Evolutionary conservation across 2,113 vertebrate genomes (phyloP), one percentile per base, ranked within the genome.

Genomic region (Thunnus maccoyii): DNA sequence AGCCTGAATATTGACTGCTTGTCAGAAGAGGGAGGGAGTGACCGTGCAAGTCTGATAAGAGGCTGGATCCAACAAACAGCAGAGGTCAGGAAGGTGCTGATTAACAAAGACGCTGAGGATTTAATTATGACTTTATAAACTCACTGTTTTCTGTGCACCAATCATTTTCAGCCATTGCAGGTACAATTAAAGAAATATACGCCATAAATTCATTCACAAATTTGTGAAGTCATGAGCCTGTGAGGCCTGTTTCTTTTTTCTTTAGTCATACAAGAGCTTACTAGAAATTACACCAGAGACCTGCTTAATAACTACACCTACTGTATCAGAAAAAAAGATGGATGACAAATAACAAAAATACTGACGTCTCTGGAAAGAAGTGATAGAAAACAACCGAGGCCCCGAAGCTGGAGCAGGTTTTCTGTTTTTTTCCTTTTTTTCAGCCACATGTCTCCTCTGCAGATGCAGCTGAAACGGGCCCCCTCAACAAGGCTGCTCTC

Each of bases 401-500:
- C 61, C 25, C 47, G 27, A 41, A 73, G 22, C 48, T 8, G 15
- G 20, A 74, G 47, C 14, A 20, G 47, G n/a, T 57, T 56, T 67
- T 32, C 36, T 41, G 6, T 41, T 41, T 41, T 9, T 41, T 76
- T 22, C 22, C 22, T 22, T 22, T 30, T 30, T 30, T 55, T 16
- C 62, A 63, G 56, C 65, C 71, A 85, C 83, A 78, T 47, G 56
- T 80, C 30, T 67, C 65, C 25, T 61, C 52, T 75, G 30, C 72
- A 76, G 69, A 65, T 64, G 36, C 51, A 64, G 54, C 51, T 76
- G 70, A 85, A 71, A 46, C 2, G 64, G 78, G 76, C 70, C 75
- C 75, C 72, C 72, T 85, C 52, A 86, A 91, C 84, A 89, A 89
- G 78, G 71, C 75, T 1, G 10, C 76, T 46, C 83, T 89, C 85